Base-by-base conservation (phyloP, 2,113 vertebrate species). In the Meleagris gallopavo region DNA sequence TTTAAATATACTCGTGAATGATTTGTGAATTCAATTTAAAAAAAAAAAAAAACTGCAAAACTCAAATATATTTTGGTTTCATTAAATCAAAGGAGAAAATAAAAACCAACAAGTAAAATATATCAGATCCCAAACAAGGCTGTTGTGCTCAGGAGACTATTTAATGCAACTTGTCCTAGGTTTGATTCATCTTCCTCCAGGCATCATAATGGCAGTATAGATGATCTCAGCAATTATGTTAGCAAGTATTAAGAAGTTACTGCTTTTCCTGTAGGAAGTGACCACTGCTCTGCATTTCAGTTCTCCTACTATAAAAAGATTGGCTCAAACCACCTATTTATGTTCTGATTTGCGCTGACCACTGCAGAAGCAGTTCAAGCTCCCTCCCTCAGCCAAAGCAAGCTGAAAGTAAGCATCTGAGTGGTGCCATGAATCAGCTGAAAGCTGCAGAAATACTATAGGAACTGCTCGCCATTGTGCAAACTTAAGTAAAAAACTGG, bases 321-420 rank as follows among this genome's bases (percentile, higher is more conserved):
- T 73, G 22, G 4, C 9, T 65, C 58, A 83, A 86, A 48, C 16
- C 19, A 27, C 29, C 10, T 81, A 21, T 83, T 94, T 73, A 86
- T 27, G 77, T 86, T 89, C 76, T 72, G 54, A 81, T 92, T 86
- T 55, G 13, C 84, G 89, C 89, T 94, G 89, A 86, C 46, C 16
- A 7, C 16, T 34, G 50, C 73, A 94, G 61, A 92, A 60, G 10
- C 41, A 29, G 12, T 67, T 86, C 71, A 48, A 86, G 83, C 41
- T 64, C 46, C 9, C 32, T 83, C 79, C n/a, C 2, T 62, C 36
- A 71, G 60, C 15, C 69, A 77, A 88, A 93, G 20, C 13, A 73
- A 77, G n/a, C 36, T 92, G 73, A 66, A 34, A 81, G 32, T 61
- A 79, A 32, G 32, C 27, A 66, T 67, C 48, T 2, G 5, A 70